These are phyloP conservation scores for Apodemus agrarius DNA, from an alignment of 2,797 vertebrate genomes.

Conservation along the genomic window DNA sequence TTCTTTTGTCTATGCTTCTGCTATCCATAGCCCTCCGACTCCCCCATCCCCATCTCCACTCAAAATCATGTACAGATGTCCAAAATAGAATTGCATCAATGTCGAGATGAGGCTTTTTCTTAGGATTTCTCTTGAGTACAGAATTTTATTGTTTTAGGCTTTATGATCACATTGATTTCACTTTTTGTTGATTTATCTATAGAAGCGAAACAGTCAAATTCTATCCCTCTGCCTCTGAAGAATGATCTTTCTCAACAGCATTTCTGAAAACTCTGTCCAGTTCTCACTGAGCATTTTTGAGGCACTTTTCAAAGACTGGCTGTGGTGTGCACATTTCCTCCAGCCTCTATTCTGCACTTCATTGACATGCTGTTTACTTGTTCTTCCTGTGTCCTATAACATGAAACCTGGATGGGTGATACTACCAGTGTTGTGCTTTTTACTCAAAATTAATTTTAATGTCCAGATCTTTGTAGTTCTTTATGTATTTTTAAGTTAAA, in stretches of 20 bases:
- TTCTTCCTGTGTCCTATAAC: background rate
- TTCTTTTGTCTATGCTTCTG: background rate
- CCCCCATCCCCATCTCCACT: background rate
- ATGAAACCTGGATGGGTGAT: background rate
- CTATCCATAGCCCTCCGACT: too few species aligned
- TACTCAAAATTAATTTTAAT: background rate
- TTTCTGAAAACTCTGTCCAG: background rate
- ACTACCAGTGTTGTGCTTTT: background rate
- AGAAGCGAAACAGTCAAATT: background rate
- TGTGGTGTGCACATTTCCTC: background rate
- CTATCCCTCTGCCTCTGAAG: background rate
- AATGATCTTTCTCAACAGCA: background rate
- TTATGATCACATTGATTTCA: background rate
- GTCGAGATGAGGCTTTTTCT: background rate
- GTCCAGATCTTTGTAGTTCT: background rate
- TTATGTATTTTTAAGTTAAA: background rate
- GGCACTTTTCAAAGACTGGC: background rate
- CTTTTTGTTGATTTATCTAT: background rate
- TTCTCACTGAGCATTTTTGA: background rate
- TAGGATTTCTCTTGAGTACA: background rate
- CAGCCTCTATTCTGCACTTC: background rate
- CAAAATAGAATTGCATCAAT: background rate
- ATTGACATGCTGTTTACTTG: background rate
- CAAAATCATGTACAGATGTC: background rate
- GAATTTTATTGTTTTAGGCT: background rate